phyloP scores from a whole-genome alignment of 2,888 invertebrate species.

The Stenodera caucasica region DNA sequence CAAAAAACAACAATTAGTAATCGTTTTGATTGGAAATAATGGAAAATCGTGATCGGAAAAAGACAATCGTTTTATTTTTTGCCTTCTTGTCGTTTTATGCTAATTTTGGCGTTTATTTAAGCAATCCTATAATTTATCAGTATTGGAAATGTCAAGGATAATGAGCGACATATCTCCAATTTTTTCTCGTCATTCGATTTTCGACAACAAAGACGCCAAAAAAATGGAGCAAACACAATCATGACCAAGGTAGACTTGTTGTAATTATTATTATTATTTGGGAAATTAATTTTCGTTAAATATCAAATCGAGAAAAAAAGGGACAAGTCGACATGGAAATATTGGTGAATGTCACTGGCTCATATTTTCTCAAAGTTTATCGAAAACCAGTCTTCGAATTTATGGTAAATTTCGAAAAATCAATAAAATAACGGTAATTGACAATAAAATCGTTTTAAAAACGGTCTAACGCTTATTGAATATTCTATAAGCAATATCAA shows the following conservation, averaged over 20 bases:
- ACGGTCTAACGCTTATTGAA: not conserved
- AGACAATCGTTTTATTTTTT: too few species aligned
- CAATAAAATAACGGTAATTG: not conserved
- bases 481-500: not conserved
- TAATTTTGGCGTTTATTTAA: not conserved
- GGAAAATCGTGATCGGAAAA: too few species aligned
- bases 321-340: not conserved
- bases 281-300: not conserved
- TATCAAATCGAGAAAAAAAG: not conserved
- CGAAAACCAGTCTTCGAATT: not conserved
- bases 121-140: not conserved
- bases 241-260: not conserved
- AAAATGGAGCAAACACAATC: not conserved
- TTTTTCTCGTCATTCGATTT: not conserved
- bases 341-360: not conserved
- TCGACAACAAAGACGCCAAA: not conserved
- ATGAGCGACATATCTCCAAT: not conserved
- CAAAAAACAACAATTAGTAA: not conserved
- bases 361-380: not conserved
- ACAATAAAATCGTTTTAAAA: not conserved
- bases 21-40: too few species aligned
- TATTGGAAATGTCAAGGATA: not conserved
- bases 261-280: not conserved
- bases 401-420: not conserved
- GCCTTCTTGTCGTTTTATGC: not conserved